A percentile compares a stretch with the other conserved stretches of the same genome.
Evolutionary conservation across 2,888 invertebrate genomes (phyloP).

Genomic region (Eilema griseolum): DNA sequence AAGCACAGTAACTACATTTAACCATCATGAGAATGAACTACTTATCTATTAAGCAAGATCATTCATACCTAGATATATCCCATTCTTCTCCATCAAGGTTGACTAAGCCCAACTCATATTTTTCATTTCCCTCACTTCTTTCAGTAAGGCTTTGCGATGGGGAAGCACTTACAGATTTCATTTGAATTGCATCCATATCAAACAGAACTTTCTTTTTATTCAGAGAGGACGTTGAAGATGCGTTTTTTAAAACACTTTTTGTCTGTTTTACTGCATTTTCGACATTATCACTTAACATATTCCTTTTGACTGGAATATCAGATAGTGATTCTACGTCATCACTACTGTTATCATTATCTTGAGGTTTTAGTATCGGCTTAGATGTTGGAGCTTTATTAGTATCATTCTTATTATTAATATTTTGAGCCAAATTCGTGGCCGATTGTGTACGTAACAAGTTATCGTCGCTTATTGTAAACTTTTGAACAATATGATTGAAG

Average conservation of each 20-base stretch:
- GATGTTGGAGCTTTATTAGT: conserved; percentile 22
- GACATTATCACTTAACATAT: conserved; percentile 64
- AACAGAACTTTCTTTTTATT: conserved; percentile 89
- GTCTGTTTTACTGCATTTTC: conserved; percentile 65
- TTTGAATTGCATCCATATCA: conserved; percentile 87
- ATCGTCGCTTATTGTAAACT: conserved; percentile 56
- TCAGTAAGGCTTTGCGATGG: conserved; percentile 83
- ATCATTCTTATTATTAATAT: conserved; percentile 35
- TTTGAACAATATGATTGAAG: conserved; percentile 54
- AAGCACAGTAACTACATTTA: no score
- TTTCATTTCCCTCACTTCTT: conserved; percentile 73
- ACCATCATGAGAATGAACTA: not conserved
- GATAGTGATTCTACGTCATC: conserved; percentile 65
- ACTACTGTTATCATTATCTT: conserved; percentile 58
- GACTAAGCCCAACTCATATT: conserved; percentile 73
- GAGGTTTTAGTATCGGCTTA: conserved; percentile 18
- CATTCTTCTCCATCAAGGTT: conserved; percentile 84
- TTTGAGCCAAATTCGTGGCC: conserved; percentile 57
- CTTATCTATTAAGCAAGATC: not conserved
- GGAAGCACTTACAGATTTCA: conserved; percentile 84
- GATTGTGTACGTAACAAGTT: conserved; percentile 65
- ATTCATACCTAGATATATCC: conserved; percentile 83
- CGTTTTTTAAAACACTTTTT: conserved; percentile 88
- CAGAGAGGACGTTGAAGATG: conserved; percentile 83
- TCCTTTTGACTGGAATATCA: conserved; percentile 59